Base-by-base conservation (phyloP, 2,888 invertebrate species). In the Xylota segnis region DNA sequence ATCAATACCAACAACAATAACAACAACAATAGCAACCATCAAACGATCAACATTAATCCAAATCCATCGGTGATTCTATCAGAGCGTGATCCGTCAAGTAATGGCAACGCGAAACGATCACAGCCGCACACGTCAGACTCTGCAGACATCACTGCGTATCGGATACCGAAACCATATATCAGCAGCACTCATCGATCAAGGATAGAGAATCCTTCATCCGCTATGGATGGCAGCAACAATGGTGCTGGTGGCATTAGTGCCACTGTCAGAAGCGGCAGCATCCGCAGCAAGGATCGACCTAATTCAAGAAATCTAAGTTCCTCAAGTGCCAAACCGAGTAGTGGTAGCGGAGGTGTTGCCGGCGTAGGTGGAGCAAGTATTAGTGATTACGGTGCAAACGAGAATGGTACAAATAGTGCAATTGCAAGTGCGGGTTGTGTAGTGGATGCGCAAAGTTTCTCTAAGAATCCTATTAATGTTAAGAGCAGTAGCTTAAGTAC, bases 241-340 rank as follows among this genome's bases (percentile, higher is more conserved):
- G n/a, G 18, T 18, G 76, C 23, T 70, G 63, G 56, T 59, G 75
- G 61, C 29, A 37, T 59, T 12, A 58, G 32, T 7, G 61, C 43
- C 7, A 40, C 50, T 47, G 18, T 16, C 5, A 43, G 58, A 18
- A 43, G 77, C 56, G 68, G 74, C 9, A 78, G 74, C 45, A 74
- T 79, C 54, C 74, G 65, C 18, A 61, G 43, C 61, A 87, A 88
- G 34, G 87, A 88, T 78, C 87, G 87, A 56, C 59, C 87, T 14
- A 87, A 87, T 81, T 43, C 78, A 52, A 87, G 78, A 78, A 88
- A 86, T 81, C 79, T 83, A 71, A 83, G 87, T 88, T 88, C 88
- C 86, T 88, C 87, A 75, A 88, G 77, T 87, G 87, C 86, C 70
- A 84, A 77, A 65, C 65, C 59, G 37, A 77, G 63, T 79, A 66